These are phyloP conservation scores for Drosophila insularis DNA, from an alignment of 1,140 invertebrate genomes.

Conservation along the genomic window DNA sequence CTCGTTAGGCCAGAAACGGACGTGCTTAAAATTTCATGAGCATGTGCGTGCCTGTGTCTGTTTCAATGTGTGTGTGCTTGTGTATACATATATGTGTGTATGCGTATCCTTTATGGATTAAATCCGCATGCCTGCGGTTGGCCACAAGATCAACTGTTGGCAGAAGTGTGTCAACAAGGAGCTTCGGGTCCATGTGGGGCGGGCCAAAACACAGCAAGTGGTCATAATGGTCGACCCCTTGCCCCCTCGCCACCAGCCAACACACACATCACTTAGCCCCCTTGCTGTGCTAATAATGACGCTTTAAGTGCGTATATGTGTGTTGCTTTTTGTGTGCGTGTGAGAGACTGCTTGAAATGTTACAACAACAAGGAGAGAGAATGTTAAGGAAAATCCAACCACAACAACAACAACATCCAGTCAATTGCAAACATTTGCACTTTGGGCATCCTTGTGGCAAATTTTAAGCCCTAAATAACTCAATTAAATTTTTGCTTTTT, in stretches of 20 bases:
- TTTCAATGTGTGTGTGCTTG: conserved; percentile 19
- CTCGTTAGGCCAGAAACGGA: conserved; percentile 76
- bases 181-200: conserved; percentile 4
- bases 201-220: conserved; percentile 63
- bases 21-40: conserved; percentile 78
- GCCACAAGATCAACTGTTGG: conserved; percentile 80
- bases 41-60: conserved; percentile 22
- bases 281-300: conserved; percentile 76
- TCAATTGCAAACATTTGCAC: conserved; percentile 45
- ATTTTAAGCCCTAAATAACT: conserved; percentile 22
- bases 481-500: conserved; percentile 62
- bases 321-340: conserved; percentile 24
- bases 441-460: conserved; percentile 45
- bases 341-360: conserved; percentile 35
- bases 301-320: conserved; percentile 56
- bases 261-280: conserved; percentile 9
- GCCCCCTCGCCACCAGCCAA: conserved; percentile 13
- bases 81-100: conserved; percentile 28
- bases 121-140: conserved; percentile 79
- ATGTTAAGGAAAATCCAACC: neutral
- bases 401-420: neutral
- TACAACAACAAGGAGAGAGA: conserved; percentile 55
- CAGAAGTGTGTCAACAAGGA: conserved; percentile 79
- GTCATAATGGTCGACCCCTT: conserved; percentile 58
- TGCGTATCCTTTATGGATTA: conserved; percentile 80